Evolutionary conservation across 2,113 vertebrate species (phyloP).

Genomic region (Clarias gariepinus): DNA sequence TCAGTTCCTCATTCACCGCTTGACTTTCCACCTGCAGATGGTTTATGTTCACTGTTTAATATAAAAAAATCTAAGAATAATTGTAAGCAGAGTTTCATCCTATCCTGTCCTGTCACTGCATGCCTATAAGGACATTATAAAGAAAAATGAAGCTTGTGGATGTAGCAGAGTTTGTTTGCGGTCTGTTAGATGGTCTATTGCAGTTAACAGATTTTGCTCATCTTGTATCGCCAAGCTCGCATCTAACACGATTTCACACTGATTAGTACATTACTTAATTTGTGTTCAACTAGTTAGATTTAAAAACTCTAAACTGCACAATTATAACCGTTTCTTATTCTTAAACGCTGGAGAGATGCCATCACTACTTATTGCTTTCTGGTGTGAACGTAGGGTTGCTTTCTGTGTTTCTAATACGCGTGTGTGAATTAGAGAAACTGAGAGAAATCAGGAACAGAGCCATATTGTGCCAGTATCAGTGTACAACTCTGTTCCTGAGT

Average conservation of each 20-base stretch:
- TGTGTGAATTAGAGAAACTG: background rate
- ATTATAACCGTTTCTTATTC: background rate
- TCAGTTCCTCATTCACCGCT: background rate
- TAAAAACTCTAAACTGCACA: background rate
- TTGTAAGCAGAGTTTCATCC: background rate
- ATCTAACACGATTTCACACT: background rate
- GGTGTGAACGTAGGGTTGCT: background rate
- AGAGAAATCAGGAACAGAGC: slow-evolving; percentile 29
- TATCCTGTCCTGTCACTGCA: background rate
- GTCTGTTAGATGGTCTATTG: background rate
- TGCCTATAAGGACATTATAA: background rate
- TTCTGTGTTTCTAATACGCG: slow-evolving; percentile 3
- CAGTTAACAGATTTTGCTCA: background rate
- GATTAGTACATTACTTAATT: background rate
- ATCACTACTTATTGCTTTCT: background rate
- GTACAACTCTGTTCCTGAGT: slow-evolving; percentile 32
- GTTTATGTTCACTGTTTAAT: background rate
- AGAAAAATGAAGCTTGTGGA: background rate
- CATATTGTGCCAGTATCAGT: slow-evolving; percentile 41
- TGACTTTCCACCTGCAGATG: background rate
- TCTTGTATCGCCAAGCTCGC: background rate
- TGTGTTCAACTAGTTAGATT: background rate
- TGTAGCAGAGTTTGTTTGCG: background rate
- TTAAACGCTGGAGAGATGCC: background rate
- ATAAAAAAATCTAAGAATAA: background rate